Evolutionary conservation across 2,888 invertebrate genomes (phyloP), one percentile per base, ranked within the genome.

Genomic region (Rhyacophila evoluta): DNA sequence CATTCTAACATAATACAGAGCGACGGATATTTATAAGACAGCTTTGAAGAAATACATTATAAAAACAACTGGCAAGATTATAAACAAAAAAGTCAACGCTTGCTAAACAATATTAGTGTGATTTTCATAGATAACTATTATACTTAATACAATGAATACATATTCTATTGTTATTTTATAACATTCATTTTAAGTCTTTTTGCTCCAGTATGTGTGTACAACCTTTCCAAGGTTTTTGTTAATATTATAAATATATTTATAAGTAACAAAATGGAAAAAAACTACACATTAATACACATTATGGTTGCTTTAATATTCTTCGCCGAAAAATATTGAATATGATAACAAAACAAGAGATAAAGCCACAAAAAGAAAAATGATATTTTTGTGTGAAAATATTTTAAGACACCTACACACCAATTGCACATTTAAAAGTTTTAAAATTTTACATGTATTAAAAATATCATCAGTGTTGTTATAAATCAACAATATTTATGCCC

Each of bases 101-200:
- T 8, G 10, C 55, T 55, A 55, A 55, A 55, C 55, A 55, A 55
- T 33, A 25, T 37, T 25, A 68, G 37, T 74, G 67, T 37, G 37
- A 38, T 72, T 37, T 38, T 25, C 36, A 74, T 74, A 33, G 29
- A 74, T 55, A 33, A 33, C 6, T 33, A 55, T 55, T 55, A 55
- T 19, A 19, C 19, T n/a, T n/a, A n/a, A n/a, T 69, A 75, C 70
- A 37, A n/a, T 55, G n/a, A 74, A 74, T 78, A 78, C 73, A 79
- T 79, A 33, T 55, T 55, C 78, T 81, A 81, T 79, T 74, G 81
- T 81, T 81, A 81, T 81, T 78, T 79, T 81, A 81, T 81, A 81
- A 81, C 81, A 81, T 81, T 79, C 77, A 77, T 68, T 78, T n/a
- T 81, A 79, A 81, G 81, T 81, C 81, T 81, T 81, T 79, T 81